Evolutionary conservation across 2,113 vertebrate species (phyloP), one percentile per base, ranked within the genome.

Genomic region (Prietella phreatophila): DNA sequence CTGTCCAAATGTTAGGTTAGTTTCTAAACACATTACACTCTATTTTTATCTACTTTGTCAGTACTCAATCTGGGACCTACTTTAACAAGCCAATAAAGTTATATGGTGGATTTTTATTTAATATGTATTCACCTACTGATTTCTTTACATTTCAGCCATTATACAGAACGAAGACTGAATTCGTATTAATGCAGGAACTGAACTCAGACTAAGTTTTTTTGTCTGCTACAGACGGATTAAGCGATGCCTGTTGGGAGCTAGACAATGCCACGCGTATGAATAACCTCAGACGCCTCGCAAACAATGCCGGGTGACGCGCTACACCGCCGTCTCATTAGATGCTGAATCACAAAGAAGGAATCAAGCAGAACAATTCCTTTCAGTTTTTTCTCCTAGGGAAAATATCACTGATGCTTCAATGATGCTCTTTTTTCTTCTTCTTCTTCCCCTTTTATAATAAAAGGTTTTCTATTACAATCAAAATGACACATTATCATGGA

Each of bases 261-360:
- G 88, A 91, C 89, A 89, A 89, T 81, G 85, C 85, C 69, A 85
- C 27, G 56, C 78, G 86, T 83, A 82, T 89, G 63, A 87, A 84
- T 89, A 86, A 88, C 61, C 76, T 61, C 86, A 39, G 88, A 91
- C 73, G 87, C 90, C 84, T 80, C 20, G 27, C 76, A 84, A 89
- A 92, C 89, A 91, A 91, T 91, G 88, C 84, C 50, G 78, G 78
- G 89, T 85, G 87, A 90, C 67, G 84, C 89, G 86, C 69, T 80
- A 89, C 84, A 87, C 88, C 20, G 55, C 61, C 55, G 61, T 82
- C 84, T 91, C 87, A 89, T 91, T 91, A 89, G 87, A 89, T 87
- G 87, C 85, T 69, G 87, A 84, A 85, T 87, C 86, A 89, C 86
- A 88, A 81, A 86, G 30, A 56, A 69, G 78, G 82, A 89, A 89